Evolutionary conservation across 2,113 vertebrate genomes (phyloP).

Genomic region (Cyprinodon tularosa): DNA sequence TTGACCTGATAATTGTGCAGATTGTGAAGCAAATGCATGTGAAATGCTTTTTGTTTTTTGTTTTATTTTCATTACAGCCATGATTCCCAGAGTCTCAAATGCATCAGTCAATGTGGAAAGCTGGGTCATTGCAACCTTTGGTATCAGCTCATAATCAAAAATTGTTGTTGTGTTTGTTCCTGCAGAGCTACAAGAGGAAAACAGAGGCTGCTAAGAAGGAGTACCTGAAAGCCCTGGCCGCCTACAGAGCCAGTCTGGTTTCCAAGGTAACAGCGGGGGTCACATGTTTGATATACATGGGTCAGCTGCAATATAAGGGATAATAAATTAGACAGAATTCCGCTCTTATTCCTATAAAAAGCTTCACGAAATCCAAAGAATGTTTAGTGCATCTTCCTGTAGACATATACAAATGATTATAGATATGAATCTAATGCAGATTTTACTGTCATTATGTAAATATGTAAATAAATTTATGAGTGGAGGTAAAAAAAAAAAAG

Average conservation of each 20-base stretch:
- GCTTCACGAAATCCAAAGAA: conserved; percentile 41
- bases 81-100: conserved; percentile 46
- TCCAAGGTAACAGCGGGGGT: conserved; percentile 92
- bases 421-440: background rate
- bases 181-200: conserved; percentile 98
- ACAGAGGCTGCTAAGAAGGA: conserved; percentile 99
- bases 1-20: conserved; percentile 27
- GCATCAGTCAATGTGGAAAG: conserved; percentile 41
- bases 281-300: conserved; percentile 82
- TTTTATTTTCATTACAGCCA: conserved; percentile 10
- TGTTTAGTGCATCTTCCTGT: conserved; percentile 18
- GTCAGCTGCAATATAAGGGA: conserved; percentile 80
- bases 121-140: conserved; percentile 54
- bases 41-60: conserved; percentile 4
- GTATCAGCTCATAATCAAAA: conserved; percentile 65
- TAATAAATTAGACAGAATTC: conserved; percentile 82
- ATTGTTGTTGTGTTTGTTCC: conserved; percentile 75
- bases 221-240: conserved; percentile 98
- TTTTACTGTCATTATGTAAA: conserved; percentile 16
- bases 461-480: conserved; percentile 32
- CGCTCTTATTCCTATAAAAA: conserved; percentile 65
- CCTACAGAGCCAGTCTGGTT: conserved; percentile 98
- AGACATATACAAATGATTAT: conserved; percentile 3
- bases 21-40: conserved; percentile 23
- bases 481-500: background rate